These are phyloP conservation scores for Eira barbara DNA, from an alignment of 2,113 vertebrate species.

Conservation along the genomic window DNA sequence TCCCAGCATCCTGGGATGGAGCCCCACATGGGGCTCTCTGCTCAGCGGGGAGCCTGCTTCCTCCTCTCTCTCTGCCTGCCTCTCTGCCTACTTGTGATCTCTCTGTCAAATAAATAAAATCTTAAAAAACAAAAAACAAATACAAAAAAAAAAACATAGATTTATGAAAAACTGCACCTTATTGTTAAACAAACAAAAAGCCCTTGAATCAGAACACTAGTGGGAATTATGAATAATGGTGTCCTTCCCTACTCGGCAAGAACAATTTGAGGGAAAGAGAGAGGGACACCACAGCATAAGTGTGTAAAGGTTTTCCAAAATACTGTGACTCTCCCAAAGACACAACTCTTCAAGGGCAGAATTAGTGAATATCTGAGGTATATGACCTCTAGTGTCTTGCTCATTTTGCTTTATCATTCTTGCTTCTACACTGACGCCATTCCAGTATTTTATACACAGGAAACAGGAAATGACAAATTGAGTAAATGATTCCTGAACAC, in stretches of 20 bases:
- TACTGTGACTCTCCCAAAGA: background rate
- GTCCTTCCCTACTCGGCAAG: background rate
- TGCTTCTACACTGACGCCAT: background rate
- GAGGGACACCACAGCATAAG: background rate
- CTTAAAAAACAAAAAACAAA: too few species aligned
- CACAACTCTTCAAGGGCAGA: background rate
- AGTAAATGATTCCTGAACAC: background rate
- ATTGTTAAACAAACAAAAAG: background rate
- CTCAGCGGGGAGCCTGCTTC: too few species aligned
- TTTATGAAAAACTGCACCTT: background rate
- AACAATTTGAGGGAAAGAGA: background rate
- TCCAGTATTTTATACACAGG: background rate
- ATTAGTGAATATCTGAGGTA: background rate
- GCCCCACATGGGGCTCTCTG: too few species aligned
- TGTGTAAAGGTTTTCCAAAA: background rate
- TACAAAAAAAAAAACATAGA: background rate
- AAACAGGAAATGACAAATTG: background rate
- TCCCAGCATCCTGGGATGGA: too few species aligned
- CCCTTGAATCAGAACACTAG: background rate
- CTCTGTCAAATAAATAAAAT: too few species aligned
- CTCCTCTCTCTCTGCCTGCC: too few species aligned
- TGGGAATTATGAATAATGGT: background rate
- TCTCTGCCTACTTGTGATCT: too few species aligned
- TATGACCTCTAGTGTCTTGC: background rate
- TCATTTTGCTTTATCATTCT: background rate